Conservation (phyloP, 2,113 vertebrate genomes). For the Amazona guildingii region DNA sequence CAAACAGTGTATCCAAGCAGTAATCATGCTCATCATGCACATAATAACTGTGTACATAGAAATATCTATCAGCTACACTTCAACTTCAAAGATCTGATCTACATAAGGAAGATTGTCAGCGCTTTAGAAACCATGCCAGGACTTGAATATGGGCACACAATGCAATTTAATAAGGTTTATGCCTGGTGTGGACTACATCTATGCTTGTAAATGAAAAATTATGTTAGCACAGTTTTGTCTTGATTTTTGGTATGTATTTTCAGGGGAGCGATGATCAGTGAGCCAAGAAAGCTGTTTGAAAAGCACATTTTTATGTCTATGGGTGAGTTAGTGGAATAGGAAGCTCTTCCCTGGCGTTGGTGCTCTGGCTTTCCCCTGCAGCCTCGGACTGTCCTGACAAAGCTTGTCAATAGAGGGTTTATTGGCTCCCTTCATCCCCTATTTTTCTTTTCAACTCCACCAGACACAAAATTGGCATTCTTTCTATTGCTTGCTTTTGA, state of each 20-base stretch:
- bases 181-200: neutral
- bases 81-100: neutral
- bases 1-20: slow-evolving; percentile 37
- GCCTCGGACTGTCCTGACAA: neutral
- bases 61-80: neutral
- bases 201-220: neutral
- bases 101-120: neutral
- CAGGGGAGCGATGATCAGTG: rapidly evolving
- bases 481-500: neutral
- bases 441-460: neutral
- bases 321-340: neutral
- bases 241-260: neutral
- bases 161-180: neutral
- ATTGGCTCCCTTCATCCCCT: rapidly evolving
- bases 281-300: neutral
- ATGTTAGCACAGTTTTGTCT: neutral
- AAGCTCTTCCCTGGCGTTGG: rapidly evolving
- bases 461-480: neutral
- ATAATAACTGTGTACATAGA: neutral
- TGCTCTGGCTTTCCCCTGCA: rapidly evolving
- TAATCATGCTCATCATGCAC: neutral
- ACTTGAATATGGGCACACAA: neutral
- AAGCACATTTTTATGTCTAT: neutral
- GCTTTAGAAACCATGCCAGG: neutral
- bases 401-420: neutral